These are phyloP conservation scores for Yponomeuta malinellus DNA, from an alignment of 2,888 invertebrate species.

Conservation along the genomic window DNA sequence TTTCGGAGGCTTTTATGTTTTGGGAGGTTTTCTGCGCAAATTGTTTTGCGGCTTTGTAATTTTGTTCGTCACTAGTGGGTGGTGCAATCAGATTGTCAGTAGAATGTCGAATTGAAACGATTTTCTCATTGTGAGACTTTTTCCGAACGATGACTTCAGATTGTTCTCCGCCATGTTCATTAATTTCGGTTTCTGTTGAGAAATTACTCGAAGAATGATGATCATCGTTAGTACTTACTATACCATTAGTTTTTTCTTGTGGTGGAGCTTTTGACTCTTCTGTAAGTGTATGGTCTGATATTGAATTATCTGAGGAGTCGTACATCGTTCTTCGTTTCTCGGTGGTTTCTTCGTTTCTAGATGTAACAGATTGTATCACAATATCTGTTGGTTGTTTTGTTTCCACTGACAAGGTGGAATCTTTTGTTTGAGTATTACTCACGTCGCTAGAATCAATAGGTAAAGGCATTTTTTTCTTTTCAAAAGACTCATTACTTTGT, in stretches of 20 bases:
- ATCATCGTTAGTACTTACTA: constrained; percentile 17
- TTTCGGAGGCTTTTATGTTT: constrained; percentile 30
- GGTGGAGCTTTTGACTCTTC: constrained; percentile 33
- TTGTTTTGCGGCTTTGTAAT: neutral
- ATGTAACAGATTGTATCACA: neutral
- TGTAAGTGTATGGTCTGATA: constrained; percentile 23
- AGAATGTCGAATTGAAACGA: neutral
- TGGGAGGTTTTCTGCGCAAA: neutral
- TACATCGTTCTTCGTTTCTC: constrained; percentile 22
- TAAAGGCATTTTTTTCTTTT: constrained; percentile 16
- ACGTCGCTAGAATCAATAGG: neutral
- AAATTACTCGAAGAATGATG: neutral
- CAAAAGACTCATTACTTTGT: constrained; percentile 42
- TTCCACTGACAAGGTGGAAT: neutral
- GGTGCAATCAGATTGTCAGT: neutral
- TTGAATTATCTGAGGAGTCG: constrained; percentile 32
- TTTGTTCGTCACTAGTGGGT: neutral
- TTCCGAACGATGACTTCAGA: neutral
- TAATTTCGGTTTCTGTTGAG: neutral
- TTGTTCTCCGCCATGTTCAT: neutral
- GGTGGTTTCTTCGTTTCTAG: neutral
- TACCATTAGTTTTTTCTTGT: constrained; percentile 31
- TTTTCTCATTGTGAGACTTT: neutral
- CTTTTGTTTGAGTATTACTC: neutral
- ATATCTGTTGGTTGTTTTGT: constrained; percentile 2